phyloP scores from a whole-genome alignment of 2,888 invertebrate species.

The Caenorhabditis japonica region DNA sequence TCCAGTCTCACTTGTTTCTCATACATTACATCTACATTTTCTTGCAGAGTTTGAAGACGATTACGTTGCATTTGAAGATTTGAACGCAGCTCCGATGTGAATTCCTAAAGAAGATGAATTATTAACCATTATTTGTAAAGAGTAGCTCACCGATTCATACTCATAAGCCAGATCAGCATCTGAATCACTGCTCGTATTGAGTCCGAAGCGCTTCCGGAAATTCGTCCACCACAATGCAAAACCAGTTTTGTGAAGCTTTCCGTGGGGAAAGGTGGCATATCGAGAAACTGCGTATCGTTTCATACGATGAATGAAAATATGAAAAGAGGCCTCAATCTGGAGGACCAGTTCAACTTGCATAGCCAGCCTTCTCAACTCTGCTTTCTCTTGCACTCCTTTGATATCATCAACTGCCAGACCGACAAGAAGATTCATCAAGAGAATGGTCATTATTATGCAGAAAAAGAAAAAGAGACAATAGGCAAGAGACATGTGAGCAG shows the following conservation, averaged over 20 bases:
- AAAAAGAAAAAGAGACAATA: constrained; percentile 78
- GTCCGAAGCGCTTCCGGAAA: constrained; percentile 43
- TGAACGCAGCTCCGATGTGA: constrained; percentile 38
- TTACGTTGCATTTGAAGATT: constrained; percentile 42
- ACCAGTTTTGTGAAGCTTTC: constrained; percentile 24
- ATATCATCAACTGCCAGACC: constrained; percentile 81
- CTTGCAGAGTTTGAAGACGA: constrained; percentile 50
- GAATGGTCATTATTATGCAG: constrained; percentile 77
- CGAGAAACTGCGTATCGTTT: constrained; percentile 36
- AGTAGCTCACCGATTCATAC: constrained; percentile 32
- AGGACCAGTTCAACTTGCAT: constrained; percentile 70
- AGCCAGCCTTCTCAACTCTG: constrained; percentile 78
- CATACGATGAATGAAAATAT: constrained; percentile 37
- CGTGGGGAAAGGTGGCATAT: constrained; percentile 29
- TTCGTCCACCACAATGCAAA: constrained; percentile 35
- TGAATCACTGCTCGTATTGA: constrained; percentile 26
- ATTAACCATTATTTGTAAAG: neutral
- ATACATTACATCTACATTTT: constrained; percentile 60
- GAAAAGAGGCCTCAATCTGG: constrained; percentile 58
- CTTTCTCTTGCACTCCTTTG: constrained; percentile 80
- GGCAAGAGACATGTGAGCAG: constrained; percentile 66
- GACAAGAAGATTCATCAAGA: constrained; percentile 79
- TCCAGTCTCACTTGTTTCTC: constrained; percentile 60
- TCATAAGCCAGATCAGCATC: constrained; percentile 16
- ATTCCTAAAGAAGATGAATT: constrained; percentile 56